phyloP scores from a whole-genome alignment of 2,888 invertebrate genomes.

The Eretmocerus hayati region DNA sequence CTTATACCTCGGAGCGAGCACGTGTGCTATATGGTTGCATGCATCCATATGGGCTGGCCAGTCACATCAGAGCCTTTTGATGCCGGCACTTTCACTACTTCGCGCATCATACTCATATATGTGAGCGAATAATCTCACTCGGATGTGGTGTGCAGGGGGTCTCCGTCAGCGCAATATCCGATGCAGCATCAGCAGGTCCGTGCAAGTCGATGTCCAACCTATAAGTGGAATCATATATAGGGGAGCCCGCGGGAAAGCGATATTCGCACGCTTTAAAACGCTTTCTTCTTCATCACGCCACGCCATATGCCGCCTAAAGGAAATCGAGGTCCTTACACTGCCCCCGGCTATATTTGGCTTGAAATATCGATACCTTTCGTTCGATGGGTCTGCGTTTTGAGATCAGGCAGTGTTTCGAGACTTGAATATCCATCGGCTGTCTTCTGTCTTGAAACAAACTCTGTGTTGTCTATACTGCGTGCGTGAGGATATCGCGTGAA shows the following conservation, averaged over 20 bases:
- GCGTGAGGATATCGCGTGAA: too few relatives aligned
- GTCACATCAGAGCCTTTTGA: conserved; percentile 8
- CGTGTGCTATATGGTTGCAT: too few relatives aligned
- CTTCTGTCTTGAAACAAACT: too few relatives aligned
- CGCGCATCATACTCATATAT: conserved; percentile 16
- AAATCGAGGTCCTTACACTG: conserved; percentile 12
- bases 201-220: too few relatives aligned
- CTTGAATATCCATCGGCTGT: too few relatives aligned
- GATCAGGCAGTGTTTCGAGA: too few relatives aligned
- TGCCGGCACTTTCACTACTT: conserved; percentile 33
- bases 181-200: neutral
- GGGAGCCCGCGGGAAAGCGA: conserved; percentile 12
- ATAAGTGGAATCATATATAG: too few relatives aligned
- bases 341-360: neutral
- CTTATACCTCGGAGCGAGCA: neutral
- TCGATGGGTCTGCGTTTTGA: neutral
- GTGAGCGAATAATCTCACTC: too few relatives aligned
- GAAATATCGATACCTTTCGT: neutral
- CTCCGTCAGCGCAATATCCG: too few relatives aligned
- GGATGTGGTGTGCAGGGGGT: too few relatives aligned
- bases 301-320: too few relatives aligned
- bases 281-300: conserved; percentile 15
- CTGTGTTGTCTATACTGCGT: too few relatives aligned
- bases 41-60: neutral
- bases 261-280: conserved; percentile 2